A percentile compares a stretch with the other conserved stretches of the same genome.
These are phyloP conservation scores for Drosophila nebulosa DNA, from an alignment of 1,140 invertebrate genomes.

Conservation along the genomic window DNA sequence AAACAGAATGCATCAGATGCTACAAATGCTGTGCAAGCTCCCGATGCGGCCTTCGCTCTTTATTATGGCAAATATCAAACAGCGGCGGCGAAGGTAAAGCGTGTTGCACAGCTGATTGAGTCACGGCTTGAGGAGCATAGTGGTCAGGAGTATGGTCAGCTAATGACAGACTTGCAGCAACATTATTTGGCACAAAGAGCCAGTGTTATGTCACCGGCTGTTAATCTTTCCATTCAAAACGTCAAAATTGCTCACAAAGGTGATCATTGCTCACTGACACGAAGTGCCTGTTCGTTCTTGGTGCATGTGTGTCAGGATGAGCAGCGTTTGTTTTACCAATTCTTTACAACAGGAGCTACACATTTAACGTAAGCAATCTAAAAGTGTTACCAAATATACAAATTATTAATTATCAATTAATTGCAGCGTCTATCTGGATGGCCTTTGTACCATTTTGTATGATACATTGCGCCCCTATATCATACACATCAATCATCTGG, in stretches of 20 bases:
- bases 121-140: conserved; percentile 84
- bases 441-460: conserved; percentile 94
- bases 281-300: conserved; percentile 93
- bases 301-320: conserved; percentile 96
- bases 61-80: conserved; percentile 97
- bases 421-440: conserved; percentile 88
- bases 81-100: conserved; percentile 90
- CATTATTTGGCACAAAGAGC: conserved; percentile 91
- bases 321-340: conserved; percentile 93
- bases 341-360: conserved; percentile 87
- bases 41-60: conserved; percentile 91
- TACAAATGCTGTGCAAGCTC: conserved; percentile 44
- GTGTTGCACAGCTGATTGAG: conserved; percentile 92
- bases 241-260: conserved; percentile 86
- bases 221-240: conserved; percentile 88
- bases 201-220: conserved; percentile 84
- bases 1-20: conserved; percentile 58
- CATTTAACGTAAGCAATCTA: conserved; percentile 85
- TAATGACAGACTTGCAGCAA: conserved; percentile 92
- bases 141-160: conserved; percentile 88
- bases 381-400: not conserved
- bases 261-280: conserved; percentile 93
- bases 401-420: not conserved
- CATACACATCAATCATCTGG: conserved; percentile 98
- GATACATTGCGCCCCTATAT: conserved; percentile 96